These are phyloP conservation scores for Scomber scombrus DNA, from an alignment of 2,113 vertebrate species.

Conservation along the genomic window DNA sequence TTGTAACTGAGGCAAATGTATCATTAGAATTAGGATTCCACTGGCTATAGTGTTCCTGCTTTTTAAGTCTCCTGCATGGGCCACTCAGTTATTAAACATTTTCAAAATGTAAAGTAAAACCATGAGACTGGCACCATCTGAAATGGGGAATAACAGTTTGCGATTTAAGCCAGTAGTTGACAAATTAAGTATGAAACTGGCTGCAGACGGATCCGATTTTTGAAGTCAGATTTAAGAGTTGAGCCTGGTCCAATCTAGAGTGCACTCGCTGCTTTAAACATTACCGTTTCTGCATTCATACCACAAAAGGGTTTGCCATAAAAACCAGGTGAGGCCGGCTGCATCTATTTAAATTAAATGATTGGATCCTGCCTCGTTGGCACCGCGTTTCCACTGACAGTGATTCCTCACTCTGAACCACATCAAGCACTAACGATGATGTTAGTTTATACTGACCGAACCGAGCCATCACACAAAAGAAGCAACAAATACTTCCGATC, in stretches of 20 bases:
- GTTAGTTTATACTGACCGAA: conserved; percentile 39
- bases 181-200: conserved; percentile 48
- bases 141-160: conserved; percentile 33
- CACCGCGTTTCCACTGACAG: conserved; percentile 13
- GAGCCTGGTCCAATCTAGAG: not conserved
- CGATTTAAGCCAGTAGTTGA: conserved; percentile 38
- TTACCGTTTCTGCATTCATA: not conserved
- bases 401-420: conserved; percentile 22
- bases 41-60: conserved; percentile 43
- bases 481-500: conserved; percentile 35
- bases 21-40: conserved; percentile 40
- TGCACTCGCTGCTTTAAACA: not conserved
- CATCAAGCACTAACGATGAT: conserved; percentile 48
- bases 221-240: conserved; percentile 26
- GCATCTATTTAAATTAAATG: not conserved
- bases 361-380: not conserved
- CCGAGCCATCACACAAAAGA: conserved; percentile 28
- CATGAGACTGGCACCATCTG: conserved; percentile 9
- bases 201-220: conserved; percentile 20
- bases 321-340: not conserved
- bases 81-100: conserved; percentile 40
- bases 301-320: not conserved
- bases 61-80: conserved; percentile 24
- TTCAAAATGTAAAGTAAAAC: conserved; percentile 57
- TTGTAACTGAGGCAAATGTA: conserved; percentile 29